Percentiles rank a stretch among this genome's conserved stretches.
phyloP scores from a whole-genome alignment of 1,140 invertebrate genomes.

The Penaeus indicus region DNA sequence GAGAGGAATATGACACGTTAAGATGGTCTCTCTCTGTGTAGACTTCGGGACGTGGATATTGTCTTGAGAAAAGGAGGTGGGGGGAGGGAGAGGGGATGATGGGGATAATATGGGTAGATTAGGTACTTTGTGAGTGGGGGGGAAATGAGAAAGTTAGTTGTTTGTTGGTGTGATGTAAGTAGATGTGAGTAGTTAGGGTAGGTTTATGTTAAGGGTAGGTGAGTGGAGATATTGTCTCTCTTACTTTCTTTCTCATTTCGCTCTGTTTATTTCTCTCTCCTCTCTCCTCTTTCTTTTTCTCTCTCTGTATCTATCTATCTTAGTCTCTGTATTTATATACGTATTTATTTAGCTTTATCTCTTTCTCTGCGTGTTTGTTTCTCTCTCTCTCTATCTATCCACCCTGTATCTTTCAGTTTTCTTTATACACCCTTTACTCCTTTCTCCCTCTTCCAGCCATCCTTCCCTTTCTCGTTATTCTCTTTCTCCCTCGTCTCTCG shows the following conservation, averaged over 20 bases:
- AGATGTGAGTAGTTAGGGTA: too few species aligned
- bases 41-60: neutral
- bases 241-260: neutral
- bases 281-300: constrained; percentile 27
- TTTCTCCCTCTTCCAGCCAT: too few species aligned
- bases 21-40: too few species aligned
- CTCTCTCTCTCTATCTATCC: too few species aligned
- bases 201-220: neutral
- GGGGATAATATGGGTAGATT: too few species aligned
- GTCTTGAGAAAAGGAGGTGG: neutral
- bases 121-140: too few species aligned
- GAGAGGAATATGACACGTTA: neutral
- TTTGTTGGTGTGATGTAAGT: too few species aligned
- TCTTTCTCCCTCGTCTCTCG: neutral
- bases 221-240: neutral
- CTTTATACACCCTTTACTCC: too few species aligned
- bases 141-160: too few species aligned
- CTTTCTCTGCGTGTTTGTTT: too few species aligned
- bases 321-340: neutral
- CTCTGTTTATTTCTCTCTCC: neutral
- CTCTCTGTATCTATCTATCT: constrained; percentile 18
- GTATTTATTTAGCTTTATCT: neutral
- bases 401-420: too few species aligned
- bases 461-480: neutral
- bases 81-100: too few species aligned